Evolutionary conservation across 2,797 vertebrate species (phyloP).

Genomic region (Oceanodroma leucorhoa): DNA sequence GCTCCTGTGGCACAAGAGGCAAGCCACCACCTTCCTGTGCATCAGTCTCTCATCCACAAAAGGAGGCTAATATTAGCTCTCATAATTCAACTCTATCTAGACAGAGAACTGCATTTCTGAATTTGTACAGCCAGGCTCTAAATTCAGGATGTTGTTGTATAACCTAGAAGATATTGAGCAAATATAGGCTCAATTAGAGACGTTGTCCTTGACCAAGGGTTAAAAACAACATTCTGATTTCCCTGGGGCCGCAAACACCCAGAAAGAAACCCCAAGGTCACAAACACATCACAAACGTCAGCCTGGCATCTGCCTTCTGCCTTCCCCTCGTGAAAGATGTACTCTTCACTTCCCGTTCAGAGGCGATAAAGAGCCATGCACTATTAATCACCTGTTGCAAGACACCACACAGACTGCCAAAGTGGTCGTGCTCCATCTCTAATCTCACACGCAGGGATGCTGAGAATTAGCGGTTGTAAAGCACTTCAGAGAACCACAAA

Average conservation of each 20-base stretch:
- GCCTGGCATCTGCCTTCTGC: background rate
- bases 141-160: background rate
- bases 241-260: background rate
- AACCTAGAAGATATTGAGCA: background rate
- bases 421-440: background rate
- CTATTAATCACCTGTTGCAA: background rate
- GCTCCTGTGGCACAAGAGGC: background rate
- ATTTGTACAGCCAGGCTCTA: background rate
- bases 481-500: conserved; percentile 41
- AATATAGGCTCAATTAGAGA: background rate
- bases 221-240: background rate
- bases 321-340: background rate
- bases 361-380: background rate
- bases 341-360: background rate
- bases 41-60: background rate
- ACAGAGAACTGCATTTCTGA: background rate
- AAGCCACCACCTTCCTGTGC: background rate
- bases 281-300: background rate
- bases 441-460: background rate
- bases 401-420: background rate
- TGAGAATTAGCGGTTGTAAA: background rate
- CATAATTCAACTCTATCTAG: background rate
- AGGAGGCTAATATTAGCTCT: background rate
- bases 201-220: background rate
- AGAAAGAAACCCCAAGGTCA: background rate